Base-by-base conservation (phyloP, 2,113 vertebrate species). In the Gobio gobio region DNA sequence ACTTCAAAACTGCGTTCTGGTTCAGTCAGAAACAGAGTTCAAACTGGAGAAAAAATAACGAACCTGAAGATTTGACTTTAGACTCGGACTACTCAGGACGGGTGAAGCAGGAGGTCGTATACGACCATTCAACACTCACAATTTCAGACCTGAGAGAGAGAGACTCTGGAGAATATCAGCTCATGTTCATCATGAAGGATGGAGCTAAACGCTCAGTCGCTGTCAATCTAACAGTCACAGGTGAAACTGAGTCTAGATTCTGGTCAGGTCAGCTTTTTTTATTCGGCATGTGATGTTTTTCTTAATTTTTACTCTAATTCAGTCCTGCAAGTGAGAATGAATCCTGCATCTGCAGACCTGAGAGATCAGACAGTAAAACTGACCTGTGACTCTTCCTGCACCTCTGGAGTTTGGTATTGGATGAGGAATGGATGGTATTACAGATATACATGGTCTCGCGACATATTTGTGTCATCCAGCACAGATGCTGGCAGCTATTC, bases 81-180 rank as follows among this genome's bases (percentile, higher is more conserved):
- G 87, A 88, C 73, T 85, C 63, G 0, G 83, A 88, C 63, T 88
- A 88, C 33, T 75, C 86, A 78, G 83, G 79, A 82, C 70, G 86
- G 26, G 78, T 82, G 72, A 78, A n/a, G 26, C 43, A 12, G 33
- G 1, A 36, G 45, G 8, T n/a, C 33, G 59, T 8, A 18, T 9
- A 29, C 12, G 4, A 0, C 16, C 2, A 1, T 10, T 83, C 18
- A 49, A 43, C 10, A 7, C 80, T 88, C 51, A 88, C 56, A 75
- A 74, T 88, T 36, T 68, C 33, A 49, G 80, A 86, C 8, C 33
- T 88, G 80, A 83, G 66, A 83, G 84, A 76, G 81, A 74, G 36
- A 83, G 87, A 88, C 74, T 36, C 84, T 40, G 87, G 87, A 36
- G 68, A 86, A 80, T 88, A 88, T 82, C 51, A 29, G n/a, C 73